A percentile compares a stretch with the other conserved stretches of the same genome.
These are phyloP conservation scores for Phaenicophaeus curvirostris DNA, from an alignment of 2,797 vertebrate species.

Conservation along the genomic window DNA sequence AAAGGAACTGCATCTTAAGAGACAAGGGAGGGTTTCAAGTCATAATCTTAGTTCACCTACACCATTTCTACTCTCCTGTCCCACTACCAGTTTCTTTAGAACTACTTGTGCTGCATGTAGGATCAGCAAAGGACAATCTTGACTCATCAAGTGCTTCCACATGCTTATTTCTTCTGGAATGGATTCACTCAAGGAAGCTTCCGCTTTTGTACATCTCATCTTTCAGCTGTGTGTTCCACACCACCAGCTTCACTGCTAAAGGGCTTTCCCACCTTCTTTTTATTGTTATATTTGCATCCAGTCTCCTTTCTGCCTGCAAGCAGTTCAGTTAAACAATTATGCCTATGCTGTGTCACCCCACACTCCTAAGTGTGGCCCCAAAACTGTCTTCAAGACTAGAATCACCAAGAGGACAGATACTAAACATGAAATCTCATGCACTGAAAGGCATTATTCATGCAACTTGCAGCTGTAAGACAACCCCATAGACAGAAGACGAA, in stretches of 20 bases:
- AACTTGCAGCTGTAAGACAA: background rate
- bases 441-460: background rate
- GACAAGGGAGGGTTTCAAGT: background rate
- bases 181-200: background rate
- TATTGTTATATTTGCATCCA: background rate
- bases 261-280: background rate
- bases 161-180: background rate
- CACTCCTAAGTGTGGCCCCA: background rate
- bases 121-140: background rate
- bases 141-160: background rate
- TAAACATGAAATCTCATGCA: background rate
- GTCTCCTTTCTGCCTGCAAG: background rate
- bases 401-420: background rate
- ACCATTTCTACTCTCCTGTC: background rate
- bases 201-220: background rate
- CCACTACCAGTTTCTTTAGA: background rate
- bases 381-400: background rate
- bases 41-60: background rate
- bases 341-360: background rate
- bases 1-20: background rate
- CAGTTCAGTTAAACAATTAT: background rate
- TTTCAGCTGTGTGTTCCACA: background rate
- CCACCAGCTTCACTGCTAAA: background rate
- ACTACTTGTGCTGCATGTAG: background rate
- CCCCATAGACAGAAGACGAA: background rate